Percentiles rank a stretch among this genome's conserved stretches.
phyloP scores from a whole-genome alignment of 2,797 vertebrate genomes.

The Botia kubotai region DNA sequence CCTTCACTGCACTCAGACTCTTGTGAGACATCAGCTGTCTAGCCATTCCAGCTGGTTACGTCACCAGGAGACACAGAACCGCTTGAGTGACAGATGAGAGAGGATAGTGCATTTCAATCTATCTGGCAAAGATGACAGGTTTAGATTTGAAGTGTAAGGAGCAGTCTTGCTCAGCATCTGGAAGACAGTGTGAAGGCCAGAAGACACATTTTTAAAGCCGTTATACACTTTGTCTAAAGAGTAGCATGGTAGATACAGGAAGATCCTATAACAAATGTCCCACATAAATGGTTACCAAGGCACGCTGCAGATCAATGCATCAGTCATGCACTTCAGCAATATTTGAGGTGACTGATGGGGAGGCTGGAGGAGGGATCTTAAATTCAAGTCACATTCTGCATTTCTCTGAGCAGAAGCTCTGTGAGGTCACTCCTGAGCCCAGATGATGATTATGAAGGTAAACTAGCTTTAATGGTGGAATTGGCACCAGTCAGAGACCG shows the following conservation, averaged over 20 bases:
- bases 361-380: conserved; percentile 17
- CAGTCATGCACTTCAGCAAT: conserved; percentile 58
- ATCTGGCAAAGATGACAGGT: background rate
- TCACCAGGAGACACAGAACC: background rate
- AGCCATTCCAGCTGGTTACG: background rate
- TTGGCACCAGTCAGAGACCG: conserved; percentile 3
- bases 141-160: background rate
- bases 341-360: conserved; percentile 50
- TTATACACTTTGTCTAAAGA: conserved; percentile 38
- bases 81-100: background rate
- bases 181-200: conserved; percentile 12
- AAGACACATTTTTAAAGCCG: conserved; percentile 38
- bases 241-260: background rate
- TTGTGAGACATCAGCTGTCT: conserved; percentile 18
- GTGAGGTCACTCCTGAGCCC: background rate
- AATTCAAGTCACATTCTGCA: conserved; percentile 38
- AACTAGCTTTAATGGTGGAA: conserved; percentile 11
- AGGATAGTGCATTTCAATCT: conserved; percentile 11
- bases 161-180: conserved; percentile 30
- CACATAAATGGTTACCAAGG: conserved; percentile 65
- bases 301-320: conserved; percentile 70
- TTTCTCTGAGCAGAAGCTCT: conserved; percentile 1
- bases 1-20: conserved; percentile 5
- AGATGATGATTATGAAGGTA: conserved; percentile 21
- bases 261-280: conserved; percentile 47